These are phyloP conservation scores for Mesopsocus fuscifrons DNA, from an alignment of 2,888 invertebrate species.

Conservation along the genomic window DNA sequence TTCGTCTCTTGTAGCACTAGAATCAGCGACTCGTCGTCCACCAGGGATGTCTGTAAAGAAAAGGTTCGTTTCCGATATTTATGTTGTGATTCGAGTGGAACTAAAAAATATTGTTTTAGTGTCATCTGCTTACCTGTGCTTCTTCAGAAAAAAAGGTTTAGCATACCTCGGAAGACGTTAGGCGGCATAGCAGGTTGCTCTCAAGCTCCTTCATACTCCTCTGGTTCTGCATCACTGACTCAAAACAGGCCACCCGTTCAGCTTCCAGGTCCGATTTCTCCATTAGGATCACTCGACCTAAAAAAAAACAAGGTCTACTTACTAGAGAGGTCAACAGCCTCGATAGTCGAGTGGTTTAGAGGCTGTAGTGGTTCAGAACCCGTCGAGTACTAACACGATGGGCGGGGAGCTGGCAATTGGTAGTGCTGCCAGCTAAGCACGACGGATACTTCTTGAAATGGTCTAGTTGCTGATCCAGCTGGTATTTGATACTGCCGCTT, in stretches of 20 bases:
- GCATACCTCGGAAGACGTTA: slow-evolving; percentile 72
- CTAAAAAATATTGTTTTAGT: background rate
- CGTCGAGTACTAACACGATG: no score
- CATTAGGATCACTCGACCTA: slow-evolving; percentile 75
- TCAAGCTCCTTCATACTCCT: slow-evolving; percentile 90
- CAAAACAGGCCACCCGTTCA: slow-evolving; percentile 79
- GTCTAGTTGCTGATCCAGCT: no score
- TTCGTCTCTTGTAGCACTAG: slow-evolving; percentile 73
- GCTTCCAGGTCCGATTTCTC: slow-evolving; percentile 92
- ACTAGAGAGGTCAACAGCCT: no score
- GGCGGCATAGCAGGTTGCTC: slow-evolving; percentile 72
- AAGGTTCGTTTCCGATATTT: background rate
- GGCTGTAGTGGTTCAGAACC: no score
- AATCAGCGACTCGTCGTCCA: slow-evolving; percentile 89
- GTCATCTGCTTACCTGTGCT: no score
- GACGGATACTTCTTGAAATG: no score
- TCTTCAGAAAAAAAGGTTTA: no score
- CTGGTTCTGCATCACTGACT: slow-evolving; percentile 93
- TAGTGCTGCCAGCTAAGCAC: no score
- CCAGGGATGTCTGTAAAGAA: slow-evolving; percentile 50
- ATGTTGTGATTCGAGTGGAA: background rate
- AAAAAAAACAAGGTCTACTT: slow-evolving; percentile 17
- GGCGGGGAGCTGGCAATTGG: no score
- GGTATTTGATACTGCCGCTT: no score
- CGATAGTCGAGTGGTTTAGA: no score